These are phyloP conservation scores for Austrofundulus limnaeus DNA, from an alignment of 2,113 vertebrate species.

Conservation along the genomic window DNA sequence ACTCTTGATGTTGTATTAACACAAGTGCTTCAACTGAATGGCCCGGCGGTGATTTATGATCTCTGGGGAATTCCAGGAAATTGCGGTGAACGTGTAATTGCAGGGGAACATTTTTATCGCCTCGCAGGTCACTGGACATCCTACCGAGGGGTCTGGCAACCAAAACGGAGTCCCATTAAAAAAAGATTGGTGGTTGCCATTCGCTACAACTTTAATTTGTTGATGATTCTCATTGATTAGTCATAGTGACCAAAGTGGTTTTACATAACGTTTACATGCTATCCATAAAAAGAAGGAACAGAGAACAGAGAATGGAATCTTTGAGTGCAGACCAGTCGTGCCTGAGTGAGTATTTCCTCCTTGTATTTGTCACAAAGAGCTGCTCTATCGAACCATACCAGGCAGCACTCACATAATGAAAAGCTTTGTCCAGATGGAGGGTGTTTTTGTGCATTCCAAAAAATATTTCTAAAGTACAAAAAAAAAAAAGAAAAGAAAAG, in stretches of 20 bases:
- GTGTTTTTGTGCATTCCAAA: conserved; percentile 11
- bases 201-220: conserved; percentile 1
- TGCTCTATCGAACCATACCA: conserved; percentile 41
- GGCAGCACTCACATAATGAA: conserved; percentile 25
- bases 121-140: conserved; percentile 39
- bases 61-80: conserved; percentile 60
- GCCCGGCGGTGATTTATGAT: conserved; percentile 68
- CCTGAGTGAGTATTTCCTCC: conserved; percentile 52
- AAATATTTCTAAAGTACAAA: background rate
- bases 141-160: conserved; percentile 28
- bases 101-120: conserved; percentile 47
- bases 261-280: conserved; percentile 18
- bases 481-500: conserved; percentile 12
- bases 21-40: conserved; percentile 62
- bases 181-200: background rate
- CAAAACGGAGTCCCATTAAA: conserved; percentile 7
- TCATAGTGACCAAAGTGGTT: background rate
- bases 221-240: conserved; percentile 3
- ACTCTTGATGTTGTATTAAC: conserved; percentile 69
- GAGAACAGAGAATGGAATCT: background rate
- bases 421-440: conserved; percentile 16
- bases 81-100: conserved; percentile 55
- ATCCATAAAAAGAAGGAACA: conserved; percentile 23
- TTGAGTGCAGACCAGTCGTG: conserved; percentile 43
- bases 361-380: conserved; percentile 59